Conservation (phyloP, 2,113 vertebrate species). For the Lagopus muta region DNA sequence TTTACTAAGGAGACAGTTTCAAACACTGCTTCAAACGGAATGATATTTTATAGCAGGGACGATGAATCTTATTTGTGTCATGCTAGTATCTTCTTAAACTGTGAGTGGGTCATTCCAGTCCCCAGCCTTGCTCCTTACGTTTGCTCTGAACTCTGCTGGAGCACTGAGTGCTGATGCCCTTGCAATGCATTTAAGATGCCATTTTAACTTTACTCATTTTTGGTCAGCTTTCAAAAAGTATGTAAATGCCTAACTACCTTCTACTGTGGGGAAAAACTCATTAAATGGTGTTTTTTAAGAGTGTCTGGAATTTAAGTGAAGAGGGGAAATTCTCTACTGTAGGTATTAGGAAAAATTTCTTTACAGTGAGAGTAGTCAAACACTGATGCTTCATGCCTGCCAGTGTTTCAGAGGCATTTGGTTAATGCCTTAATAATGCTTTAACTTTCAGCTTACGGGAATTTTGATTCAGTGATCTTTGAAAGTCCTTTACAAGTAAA, state of each 20-base stretch:
- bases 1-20: background rate
- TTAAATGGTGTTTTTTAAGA: background rate
- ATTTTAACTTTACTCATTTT: background rate
- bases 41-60: background rate
- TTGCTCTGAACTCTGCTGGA: background rate
- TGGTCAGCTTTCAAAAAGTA: background rate
- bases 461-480: background rate
- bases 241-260: accelerated
- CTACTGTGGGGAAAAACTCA: background rate
- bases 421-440: background rate
- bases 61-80: background rate
- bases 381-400: background rate
- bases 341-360: background rate
- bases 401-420: background rate
- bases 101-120: background rate
- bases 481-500: background rate
- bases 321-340: background rate
- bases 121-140: background rate
- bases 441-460: background rate
- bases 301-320: background rate
- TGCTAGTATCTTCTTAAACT: background rate
- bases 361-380: background rate
- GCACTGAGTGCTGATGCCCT: background rate
- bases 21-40: background rate
- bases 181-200: background rate